Percentiles rank a stretch among this genome's conserved stretches.
Conservation (phyloP, 2,113 vertebrate genomes). For the Scortum barcoo region DNA sequence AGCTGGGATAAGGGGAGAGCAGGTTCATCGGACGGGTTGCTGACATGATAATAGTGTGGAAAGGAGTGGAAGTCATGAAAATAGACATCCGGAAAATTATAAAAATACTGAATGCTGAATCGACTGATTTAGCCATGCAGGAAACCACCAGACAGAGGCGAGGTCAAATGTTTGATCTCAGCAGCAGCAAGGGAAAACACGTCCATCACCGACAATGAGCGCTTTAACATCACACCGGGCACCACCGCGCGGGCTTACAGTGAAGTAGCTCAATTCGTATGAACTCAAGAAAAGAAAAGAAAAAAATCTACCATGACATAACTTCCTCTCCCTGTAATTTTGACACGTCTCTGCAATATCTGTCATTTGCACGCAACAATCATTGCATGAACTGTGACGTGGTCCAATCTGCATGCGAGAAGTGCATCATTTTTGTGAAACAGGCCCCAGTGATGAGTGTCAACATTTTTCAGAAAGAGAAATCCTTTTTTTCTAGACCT, state of each 20-base stretch:
- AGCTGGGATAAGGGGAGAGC: conserved; percentile 26
- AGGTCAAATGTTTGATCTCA: conserved; percentile 32
- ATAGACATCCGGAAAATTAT: conserved; percentile 49
- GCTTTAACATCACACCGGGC: neutral
- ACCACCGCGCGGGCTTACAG: neutral
- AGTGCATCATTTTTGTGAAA: neutral
- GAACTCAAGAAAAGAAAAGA: neutral
- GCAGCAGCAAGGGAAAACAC: conserved; percentile 20
- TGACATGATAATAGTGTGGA: conserved; percentile 34
- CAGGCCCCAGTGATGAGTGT: too few species aligned
- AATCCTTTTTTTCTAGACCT: too few species aligned
- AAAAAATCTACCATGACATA: neutral
- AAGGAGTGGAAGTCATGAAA: conserved; percentile 40
- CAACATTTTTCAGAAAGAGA: too few species aligned
- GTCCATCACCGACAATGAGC: conserved; percentile 4
- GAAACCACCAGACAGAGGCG: neutral
- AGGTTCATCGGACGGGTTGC: conserved; percentile 36
- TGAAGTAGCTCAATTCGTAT: neutral
- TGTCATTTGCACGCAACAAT: neutral
- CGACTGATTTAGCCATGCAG: conserved; percentile 18
- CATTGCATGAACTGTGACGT: neutral
- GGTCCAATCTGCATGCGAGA: neutral
- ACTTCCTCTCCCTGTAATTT: neutral
- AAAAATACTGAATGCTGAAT: conserved; percentile 56
- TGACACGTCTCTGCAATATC: too few species aligned